phyloP scores from a whole-genome alignment of 2,797 vertebrate species.

The Periparus ater region DNA sequence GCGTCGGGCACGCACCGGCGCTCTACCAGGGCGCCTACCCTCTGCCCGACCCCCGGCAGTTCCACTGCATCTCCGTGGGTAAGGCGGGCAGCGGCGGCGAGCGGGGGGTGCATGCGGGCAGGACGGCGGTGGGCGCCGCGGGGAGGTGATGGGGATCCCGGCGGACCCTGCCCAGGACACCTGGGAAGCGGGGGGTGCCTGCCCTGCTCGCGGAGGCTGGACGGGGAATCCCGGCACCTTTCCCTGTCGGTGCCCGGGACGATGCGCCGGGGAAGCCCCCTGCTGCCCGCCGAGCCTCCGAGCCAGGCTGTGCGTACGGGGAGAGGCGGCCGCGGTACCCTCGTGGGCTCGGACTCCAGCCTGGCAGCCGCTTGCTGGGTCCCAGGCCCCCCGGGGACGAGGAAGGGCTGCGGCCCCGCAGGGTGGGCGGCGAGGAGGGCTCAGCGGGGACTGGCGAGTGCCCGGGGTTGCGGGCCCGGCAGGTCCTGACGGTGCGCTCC shows the following conservation, averaged over 20 bases:
- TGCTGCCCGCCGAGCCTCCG: neutral
- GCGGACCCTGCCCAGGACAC: too few relatives aligned
- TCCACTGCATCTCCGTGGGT: constrained; percentile 98
- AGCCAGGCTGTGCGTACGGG: neutral
- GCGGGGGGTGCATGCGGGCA: neutral
- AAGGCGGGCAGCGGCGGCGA: constrained; percentile 59
- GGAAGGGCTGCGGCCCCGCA: too few relatives aligned
- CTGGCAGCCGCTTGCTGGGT: neutral
- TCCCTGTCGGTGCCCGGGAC: too few relatives aligned
- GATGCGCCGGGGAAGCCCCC: fast-evolving
- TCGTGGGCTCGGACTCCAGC: neutral
- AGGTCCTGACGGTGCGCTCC: constrained; percentile 3
- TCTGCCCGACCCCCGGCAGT: constrained; percentile 92
- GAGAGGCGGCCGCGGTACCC: too few relatives aligned
- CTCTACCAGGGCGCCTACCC: constrained; percentile 93
- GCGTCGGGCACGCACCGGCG: constrained; percentile 85
- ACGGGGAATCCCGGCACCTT: neutral
- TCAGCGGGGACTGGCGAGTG: neutral
- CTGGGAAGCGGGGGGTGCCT: fast-evolving
- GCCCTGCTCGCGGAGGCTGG: neutral
- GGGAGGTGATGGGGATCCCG: neutral
- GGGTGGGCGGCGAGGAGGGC: neutral
- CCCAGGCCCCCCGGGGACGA: fast-evolving
- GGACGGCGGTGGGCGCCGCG: neutral
- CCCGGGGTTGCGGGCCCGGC: neutral